phyloP scores from a whole-genome alignment of 2,888 invertebrate genomes.

The Amphimallon solstitiale region DNA sequence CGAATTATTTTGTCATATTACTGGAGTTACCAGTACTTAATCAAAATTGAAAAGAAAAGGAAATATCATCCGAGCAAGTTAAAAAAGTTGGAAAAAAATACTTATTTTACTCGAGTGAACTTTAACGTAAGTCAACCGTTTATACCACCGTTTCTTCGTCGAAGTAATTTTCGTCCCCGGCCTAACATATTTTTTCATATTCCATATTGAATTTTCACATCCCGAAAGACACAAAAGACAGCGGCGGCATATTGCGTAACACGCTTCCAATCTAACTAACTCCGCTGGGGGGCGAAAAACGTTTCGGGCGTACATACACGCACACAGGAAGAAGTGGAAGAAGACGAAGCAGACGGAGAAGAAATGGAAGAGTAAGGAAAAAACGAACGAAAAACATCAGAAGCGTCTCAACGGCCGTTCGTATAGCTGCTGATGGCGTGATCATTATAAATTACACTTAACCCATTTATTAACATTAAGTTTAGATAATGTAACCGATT shows the following conservation, averaged over 20 bases:
- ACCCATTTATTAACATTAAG: constrained; percentile 32
- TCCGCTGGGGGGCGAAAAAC: constrained; percentile 1
- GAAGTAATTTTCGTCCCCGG: constrained; percentile 15
- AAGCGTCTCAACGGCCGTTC: not conserved
- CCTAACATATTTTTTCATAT: constrained; percentile 24
- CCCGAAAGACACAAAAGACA: constrained; percentile 6
- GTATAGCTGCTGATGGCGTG: constrained; percentile 21
- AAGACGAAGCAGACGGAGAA: not conserved
- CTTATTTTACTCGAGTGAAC: no score
- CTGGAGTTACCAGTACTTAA: no score
- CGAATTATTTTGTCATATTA: no score
- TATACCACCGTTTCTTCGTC: not conserved
- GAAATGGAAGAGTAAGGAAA: not conserved
- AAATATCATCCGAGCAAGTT: not conserved
- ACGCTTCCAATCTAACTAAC: constrained; percentile 18
- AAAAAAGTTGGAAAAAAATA: no score
- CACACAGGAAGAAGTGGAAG: not conserved
- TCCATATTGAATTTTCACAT: constrained; percentile 30
- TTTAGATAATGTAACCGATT: constrained; percentile 14
- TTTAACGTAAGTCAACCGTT: no score
- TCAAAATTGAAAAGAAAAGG: no score
- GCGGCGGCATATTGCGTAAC: constrained; percentile 30
- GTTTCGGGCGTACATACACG: not conserved
- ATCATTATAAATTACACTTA: constrained; percentile 32
- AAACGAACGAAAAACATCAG: not conserved